Conservation (phyloP, 2,888 invertebrate genomes). For the Ptilodon capucinus region DNA sequence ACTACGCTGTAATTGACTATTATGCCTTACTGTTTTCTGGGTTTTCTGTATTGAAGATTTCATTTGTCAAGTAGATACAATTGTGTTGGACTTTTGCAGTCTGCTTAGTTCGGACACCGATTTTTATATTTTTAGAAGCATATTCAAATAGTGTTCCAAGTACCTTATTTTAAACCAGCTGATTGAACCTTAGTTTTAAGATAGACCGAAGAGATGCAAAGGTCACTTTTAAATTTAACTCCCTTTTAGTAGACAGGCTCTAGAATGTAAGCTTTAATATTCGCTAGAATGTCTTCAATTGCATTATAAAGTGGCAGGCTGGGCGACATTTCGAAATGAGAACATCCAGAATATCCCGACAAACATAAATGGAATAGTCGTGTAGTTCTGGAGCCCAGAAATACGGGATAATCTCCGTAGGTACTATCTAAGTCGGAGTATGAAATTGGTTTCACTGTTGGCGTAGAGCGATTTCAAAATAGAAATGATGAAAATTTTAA, state of each 20-base stretch:
- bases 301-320: slow-evolving; percentile 40
- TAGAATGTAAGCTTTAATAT: not conserved
- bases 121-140: no score
- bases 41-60: no score
- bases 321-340: slow-evolving; percentile 56
- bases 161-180: no score
- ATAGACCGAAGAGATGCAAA: no score
- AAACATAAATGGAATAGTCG: slow-evolving; percentile 75
- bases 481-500: slow-evolving; percentile 25
- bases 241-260: not conserved
- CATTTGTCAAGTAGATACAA: no score
- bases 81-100: no score
- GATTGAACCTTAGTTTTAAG: no score
- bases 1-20: no score
- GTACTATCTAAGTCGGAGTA: slow-evolving; percentile 43
- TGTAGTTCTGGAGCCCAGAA: slow-evolving; percentile 61
- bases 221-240: no score
- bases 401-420: slow-evolving; percentile 57
- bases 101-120: no score
- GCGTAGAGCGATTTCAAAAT: slow-evolving; percentile 40
- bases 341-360: slow-evolving; percentile 46
- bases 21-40: no score
- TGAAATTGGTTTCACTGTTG: slow-evolving; percentile 38
- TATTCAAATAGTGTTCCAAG: no score
- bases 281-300: slow-evolving; percentile 26